Percentiles rank a stretch among this genome's conserved stretches.
Conservation (phyloP, 2,797 vertebrate genomes). For the Cyprinodon diabolis region DNA sequence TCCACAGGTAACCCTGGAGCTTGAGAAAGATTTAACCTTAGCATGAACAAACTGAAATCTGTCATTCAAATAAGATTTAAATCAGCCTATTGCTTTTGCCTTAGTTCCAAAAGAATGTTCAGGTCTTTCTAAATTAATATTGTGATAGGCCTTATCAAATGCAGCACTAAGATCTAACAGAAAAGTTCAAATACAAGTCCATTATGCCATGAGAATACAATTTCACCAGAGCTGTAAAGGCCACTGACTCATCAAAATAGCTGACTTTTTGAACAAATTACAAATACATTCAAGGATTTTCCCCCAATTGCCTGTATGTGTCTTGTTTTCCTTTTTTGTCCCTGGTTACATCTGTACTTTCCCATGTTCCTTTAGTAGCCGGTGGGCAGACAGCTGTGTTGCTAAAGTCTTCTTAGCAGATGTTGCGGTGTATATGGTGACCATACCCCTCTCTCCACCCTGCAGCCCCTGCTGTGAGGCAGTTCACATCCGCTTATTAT, state of each 20-base stretch:
- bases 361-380: conserved; percentile 51
- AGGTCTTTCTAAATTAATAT: too few relatives aligned
- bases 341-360: conserved; percentile 44
- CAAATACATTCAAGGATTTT: conserved; percentile 25
- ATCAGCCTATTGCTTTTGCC: too few relatives aligned
- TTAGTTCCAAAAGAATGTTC: too few relatives aligned
- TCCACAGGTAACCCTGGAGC: too few relatives aligned
- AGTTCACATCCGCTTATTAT: conserved; percentile 68
- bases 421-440: conserved; percentile 45
- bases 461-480: conserved; percentile 59
- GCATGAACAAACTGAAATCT: too few relatives aligned
- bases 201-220: too few relatives aligned
- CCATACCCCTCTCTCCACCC: conserved; percentile 46
- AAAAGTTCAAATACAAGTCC: too few relatives aligned
- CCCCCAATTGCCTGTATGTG: conserved; percentile 6
- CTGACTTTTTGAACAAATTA: conserved; percentile 50
- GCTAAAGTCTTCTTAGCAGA: conserved; percentile 63
- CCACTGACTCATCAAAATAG: conserved; percentile 28
- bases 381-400: conserved; percentile 73
- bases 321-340: conserved; percentile 25
- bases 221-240: background rate
- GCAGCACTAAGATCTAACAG: too few relatives aligned
- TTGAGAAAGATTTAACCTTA: too few relatives aligned
- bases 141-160: too few relatives aligned
- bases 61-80: too few relatives aligned